Percentiles rank a stretch among this genome's conserved stretches.
Evolutionary conservation across 2,888 invertebrate genomes (phyloP).

Genomic region (Boloria selene): DNA sequence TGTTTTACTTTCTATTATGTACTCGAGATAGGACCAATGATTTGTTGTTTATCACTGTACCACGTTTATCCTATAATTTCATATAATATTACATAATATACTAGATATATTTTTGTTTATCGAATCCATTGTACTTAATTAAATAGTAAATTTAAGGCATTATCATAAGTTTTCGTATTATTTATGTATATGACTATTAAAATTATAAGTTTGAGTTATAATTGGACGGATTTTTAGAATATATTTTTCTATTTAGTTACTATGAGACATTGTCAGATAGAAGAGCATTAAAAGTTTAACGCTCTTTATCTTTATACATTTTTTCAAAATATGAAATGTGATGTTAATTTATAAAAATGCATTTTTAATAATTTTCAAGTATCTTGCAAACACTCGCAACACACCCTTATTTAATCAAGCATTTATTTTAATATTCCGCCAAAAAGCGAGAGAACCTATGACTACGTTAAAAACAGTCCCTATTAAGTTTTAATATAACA

Average conservation of each 20-base stretch:
- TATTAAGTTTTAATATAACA: conserved; percentile 20
- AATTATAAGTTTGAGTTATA: background rate
- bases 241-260: no score
- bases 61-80: conserved; percentile 7
- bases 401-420: conserved; percentile 34
- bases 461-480: conserved; percentile 26
- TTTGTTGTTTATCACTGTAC: conserved; percentile 16
- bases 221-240: conserved; percentile 10
- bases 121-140: conserved; percentile 27
- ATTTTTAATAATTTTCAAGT: conserved; percentile 15
- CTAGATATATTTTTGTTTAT: conserved; percentile 26
- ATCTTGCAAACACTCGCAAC: conserved; percentile 19
- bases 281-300: no score
- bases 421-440: conserved; percentile 36
- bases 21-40: conserved; percentile 18
- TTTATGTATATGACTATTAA: background rate
- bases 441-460: conserved; percentile 32
- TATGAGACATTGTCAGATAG: no score
- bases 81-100: conserved; percentile 18
- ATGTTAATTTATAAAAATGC: conserved; percentile 25
- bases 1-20: conserved; percentile 20
- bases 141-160: conserved; percentile 17
- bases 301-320: background rate
- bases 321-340: conserved; percentile 18
- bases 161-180: conserved; percentile 1